These are phyloP conservation scores for Parazoanthus darwini DNA, from an alignment of 92 coral and sea anemone genomes.

Conservation along the genomic window DNA sequence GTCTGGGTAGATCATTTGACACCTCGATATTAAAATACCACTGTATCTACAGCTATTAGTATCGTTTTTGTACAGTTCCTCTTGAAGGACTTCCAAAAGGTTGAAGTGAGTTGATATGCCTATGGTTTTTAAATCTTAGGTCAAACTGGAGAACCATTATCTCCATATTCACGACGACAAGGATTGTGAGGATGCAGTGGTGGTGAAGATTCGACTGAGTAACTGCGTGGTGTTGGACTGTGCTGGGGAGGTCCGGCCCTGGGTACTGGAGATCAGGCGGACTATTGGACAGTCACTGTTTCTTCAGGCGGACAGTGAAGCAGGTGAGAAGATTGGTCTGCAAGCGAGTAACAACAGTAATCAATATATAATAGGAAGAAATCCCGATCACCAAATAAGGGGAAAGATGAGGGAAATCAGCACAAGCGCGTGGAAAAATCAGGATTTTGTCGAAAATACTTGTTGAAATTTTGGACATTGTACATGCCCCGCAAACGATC, in stretches of 20 bases:
- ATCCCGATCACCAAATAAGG: too few species aligned
- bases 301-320: slow-evolving; percentile 77
- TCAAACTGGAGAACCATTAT: slow-evolving; percentile 63
- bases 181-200: slow-evolving; percentile 55
- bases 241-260: slow-evolving; percentile 58
- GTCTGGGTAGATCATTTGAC: too few species aligned
- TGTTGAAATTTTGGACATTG: too few species aligned
- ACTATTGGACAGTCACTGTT: slow-evolving; percentile 76
- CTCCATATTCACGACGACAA: slow-evolving; percentile 65
- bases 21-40: too few species aligned
- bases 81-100: too few species aligned
- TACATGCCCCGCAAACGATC: too few species aligned
- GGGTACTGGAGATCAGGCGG: slow-evolving; percentile 73
- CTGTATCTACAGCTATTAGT: too few species aligned
- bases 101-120: neutral
- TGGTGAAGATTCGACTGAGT: slow-evolving; percentile 65
- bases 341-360: neutral
- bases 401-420: too few species aligned
- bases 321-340: slow-evolving; percentile 52
- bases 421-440: too few species aligned
- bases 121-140: slow-evolving; percentile 41
- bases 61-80: too few species aligned
- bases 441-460: too few species aligned
- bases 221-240: slow-evolving; percentile 81
- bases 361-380: too few species aligned